phyloP scores from a whole-genome alignment of 2,797 vertebrate species.

The Lindbergichthys nudifrons region DNA sequence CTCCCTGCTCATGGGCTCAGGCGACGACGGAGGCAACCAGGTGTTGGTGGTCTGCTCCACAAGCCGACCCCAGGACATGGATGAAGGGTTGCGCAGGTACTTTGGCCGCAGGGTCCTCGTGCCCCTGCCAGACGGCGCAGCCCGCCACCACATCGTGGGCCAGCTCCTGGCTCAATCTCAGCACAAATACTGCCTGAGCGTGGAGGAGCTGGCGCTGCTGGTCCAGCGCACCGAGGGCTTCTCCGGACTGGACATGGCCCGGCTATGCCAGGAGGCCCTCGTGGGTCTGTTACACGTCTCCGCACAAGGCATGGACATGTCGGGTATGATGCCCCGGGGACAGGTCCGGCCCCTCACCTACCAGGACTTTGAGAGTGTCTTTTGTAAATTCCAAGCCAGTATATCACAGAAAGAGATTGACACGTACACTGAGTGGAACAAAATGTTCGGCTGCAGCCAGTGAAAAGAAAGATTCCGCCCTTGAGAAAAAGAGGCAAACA shows the following conservation, averaged over 20 bases:
- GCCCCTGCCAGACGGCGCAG: conserved; percentile 93
- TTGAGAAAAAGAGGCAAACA: conserved; percentile 84
- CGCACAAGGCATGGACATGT: conserved; percentile 93
- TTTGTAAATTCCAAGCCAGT: conserved; percentile 99
- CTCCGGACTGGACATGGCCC: conserved; percentile 96
- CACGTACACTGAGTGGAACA: conserved; percentile 98
- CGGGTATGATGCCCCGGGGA: conserved; percentile 91
- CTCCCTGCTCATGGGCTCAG: conserved; percentile 91
- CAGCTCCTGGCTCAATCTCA: conserved; percentile 96
- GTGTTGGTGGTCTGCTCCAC: conserved; percentile 96
- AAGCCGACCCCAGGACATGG: conserved; percentile 98
- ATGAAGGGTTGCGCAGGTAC: conserved; percentile 96
- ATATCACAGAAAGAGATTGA: conserved; percentile 94
- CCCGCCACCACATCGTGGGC: conserved; percentile 97
- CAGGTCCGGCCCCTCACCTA: conserved; percentile 94
- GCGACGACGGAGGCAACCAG: conserved; percentile 89
- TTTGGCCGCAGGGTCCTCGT: conserved; percentile 97
- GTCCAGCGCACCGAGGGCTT: conserved; percentile 98
- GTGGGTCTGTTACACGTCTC: conserved; percentile 91
- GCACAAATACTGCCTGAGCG: conserved; percentile 99
- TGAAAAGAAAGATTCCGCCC: conserved; percentile 83
- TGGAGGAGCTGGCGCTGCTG: conserved; percentile 97
- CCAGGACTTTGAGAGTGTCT: conserved; percentile 99
- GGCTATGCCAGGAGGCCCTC: conserved; percentile 94
- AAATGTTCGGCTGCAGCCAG: conserved; percentile 99